Conservation (phyloP, 2,888 invertebrate genomes). For the Aporophyla nigra region DNA sequence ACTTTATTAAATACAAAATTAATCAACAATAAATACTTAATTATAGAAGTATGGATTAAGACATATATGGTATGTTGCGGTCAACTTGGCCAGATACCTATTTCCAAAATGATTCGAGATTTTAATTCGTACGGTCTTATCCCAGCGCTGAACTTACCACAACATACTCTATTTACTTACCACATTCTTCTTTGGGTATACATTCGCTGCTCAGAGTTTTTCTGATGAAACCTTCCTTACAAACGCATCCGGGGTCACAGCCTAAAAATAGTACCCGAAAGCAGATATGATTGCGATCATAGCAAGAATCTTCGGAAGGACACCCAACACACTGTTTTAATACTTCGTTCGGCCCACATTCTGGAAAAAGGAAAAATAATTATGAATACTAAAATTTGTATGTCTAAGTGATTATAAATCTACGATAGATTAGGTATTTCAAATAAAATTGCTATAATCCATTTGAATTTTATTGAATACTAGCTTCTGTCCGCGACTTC, state of each 20-base stretch:
- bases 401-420: no score
- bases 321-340: conserved; percentile 8
- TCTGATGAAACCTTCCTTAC: conserved; percentile 38
- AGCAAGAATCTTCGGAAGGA: conserved; percentile 27
- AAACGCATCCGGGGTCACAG: neutral
- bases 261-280: neutral
- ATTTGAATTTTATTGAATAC: no score
- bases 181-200: conserved; percentile 37
- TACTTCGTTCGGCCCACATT: conserved; percentile 24
- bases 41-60: neutral
- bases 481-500: no score
- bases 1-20: no score
- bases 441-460: no score
- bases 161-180: neutral
- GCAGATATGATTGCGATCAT: conserved; percentile 29
- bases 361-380: conserved; percentile 4
- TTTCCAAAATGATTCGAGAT: neutral
- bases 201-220: conserved; percentile 25
- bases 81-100: neutral
- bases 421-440: no score
- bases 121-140: neutral
- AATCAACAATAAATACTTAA: neutral
- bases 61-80: neutral
- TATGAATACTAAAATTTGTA: neutral
- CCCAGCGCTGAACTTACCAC: no score